These are phyloP conservation scores for Gymnothorax reevesii DNA, from an alignment of 2,797 vertebrate genomes.

Conservation along the genomic window DNA sequence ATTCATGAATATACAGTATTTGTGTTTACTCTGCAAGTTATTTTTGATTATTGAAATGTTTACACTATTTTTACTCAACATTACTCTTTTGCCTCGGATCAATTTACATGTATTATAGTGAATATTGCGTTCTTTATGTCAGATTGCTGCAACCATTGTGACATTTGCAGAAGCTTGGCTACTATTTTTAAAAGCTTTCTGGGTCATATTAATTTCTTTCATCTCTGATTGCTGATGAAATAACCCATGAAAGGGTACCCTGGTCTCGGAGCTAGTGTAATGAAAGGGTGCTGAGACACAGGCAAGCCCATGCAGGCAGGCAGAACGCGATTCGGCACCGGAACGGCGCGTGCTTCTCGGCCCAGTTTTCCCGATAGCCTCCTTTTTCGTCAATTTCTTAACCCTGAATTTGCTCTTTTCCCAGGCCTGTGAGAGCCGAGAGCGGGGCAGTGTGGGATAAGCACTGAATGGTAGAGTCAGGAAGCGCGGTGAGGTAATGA, in stretches of 20 bases:
- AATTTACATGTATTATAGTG: not conserved
- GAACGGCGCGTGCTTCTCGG: not conserved
- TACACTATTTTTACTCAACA: not conserved
- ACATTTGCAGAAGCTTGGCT: not conserved
- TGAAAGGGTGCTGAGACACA: not conserved
- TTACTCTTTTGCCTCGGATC: not conserved
- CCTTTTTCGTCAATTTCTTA: not conserved
- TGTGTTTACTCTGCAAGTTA: not conserved
- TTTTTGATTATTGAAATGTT: not conserved
- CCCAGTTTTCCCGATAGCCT: not conserved
- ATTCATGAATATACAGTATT: not conserved
- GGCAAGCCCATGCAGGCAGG: not conserved
- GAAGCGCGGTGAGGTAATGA: not conserved
- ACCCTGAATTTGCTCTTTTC: not conserved
- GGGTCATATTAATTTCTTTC: not conserved
- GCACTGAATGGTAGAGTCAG: not conserved
- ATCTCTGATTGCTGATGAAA: not conserved
- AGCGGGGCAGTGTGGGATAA: not conserved
- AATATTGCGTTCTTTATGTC: not conserved
- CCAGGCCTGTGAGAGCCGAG: not conserved
- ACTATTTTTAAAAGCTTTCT: not conserved
- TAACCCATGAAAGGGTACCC: not conserved
- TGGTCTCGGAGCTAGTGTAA: not conserved
- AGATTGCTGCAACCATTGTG: not conserved
- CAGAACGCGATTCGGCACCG: not conserved